Conservation (phyloP, 2,888 invertebrate species). For the Aleiodes leptofemur region DNA sequence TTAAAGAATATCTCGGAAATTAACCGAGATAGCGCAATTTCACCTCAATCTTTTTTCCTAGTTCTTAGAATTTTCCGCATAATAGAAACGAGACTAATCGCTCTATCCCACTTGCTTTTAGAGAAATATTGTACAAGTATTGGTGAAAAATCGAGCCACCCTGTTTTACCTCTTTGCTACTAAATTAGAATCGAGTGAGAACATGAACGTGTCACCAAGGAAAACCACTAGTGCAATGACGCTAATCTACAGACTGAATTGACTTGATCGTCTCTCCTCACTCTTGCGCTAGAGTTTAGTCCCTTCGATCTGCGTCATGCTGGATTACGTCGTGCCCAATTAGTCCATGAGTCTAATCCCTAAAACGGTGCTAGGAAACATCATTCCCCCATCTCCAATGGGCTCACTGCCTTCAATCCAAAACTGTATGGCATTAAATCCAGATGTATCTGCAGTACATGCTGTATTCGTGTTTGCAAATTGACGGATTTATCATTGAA, state of each 20-base stretch:
- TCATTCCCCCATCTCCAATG: constrained; percentile 5
- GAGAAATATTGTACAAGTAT: no score
- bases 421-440: neutral
- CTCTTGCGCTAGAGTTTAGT: constrained; percentile 28
- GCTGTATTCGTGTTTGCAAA: neutral
- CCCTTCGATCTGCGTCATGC: constrained; percentile 44
- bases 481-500: constrained; percentile 1
- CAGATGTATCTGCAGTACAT: constrained; percentile 12
- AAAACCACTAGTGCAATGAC: constrained; percentile 51
- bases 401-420: no score
- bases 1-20: no score
- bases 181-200: neutral
- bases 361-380: constrained; percentile 34
- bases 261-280: constrained; percentile 46
- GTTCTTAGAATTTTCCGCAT: no score
- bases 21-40: no score
- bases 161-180: no score
- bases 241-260: constrained; percentile 52
- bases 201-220: constrained; percentile 50
- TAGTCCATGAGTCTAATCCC: constrained; percentile 46
- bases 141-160: no score
- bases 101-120: no score
- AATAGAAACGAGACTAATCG: no score
- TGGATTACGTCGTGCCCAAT: constrained; percentile 53
- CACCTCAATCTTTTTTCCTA: no score